Percentiles rank a stretch among this genome's conserved stretches.
These are phyloP conservation scores for Sorex fumeus DNA, from an alignment of 2,113 vertebrate genomes.

Conservation along the genomic window DNA sequence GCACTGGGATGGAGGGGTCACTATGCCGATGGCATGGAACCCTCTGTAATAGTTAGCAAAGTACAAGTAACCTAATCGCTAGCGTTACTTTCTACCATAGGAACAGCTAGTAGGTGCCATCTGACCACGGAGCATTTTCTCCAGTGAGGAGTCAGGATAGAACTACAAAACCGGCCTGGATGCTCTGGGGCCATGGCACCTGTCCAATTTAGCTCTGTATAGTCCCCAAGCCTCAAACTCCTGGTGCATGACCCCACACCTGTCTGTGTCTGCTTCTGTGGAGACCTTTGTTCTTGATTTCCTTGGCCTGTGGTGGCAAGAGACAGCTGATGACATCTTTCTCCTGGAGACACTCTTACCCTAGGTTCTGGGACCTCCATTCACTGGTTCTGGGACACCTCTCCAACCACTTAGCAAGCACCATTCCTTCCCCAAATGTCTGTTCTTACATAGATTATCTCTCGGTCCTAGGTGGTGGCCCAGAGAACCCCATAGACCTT, in stretches of 20 bases:
- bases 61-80: background rate
- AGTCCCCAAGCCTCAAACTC: background rate
- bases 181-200: background rate
- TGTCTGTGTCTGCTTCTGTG: rapidly evolving
- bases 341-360: background rate
- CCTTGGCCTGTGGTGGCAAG: rapidly evolving
- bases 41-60: background rate
- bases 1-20: background rate
- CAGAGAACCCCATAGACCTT: background rate
- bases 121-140: background rate
- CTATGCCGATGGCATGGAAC: background rate
- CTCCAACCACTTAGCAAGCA: background rate
- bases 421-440: background rate
- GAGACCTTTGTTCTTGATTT: background rate
- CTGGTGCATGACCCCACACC: background rate
- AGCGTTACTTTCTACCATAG: background rate
- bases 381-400: background rate
- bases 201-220: background rate
- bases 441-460: background rate
- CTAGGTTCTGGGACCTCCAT: background rate
- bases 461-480: background rate
- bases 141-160: background rate
- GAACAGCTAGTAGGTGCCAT: background rate
- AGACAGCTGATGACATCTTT: background rate
- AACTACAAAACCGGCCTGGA: background rate